Evolutionary conservation across 2,797 vertebrate species (phyloP).

Genomic region (Acropternis orthonyx): DNA sequence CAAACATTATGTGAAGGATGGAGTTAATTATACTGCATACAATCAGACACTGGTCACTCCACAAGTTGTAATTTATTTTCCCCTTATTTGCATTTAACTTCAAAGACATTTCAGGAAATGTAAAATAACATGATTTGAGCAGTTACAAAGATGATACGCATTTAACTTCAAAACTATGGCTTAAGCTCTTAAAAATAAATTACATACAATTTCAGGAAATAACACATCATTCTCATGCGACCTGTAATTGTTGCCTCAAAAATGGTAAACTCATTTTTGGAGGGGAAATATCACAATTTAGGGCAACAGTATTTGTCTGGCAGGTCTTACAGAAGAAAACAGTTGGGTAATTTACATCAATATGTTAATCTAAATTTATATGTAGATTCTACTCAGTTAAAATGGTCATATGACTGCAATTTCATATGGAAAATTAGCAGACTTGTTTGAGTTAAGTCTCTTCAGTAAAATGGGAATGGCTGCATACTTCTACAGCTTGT

Average conservation of each 20-base stretch:
- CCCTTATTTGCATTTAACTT: conserved; percentile 82
- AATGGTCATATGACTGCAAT: not conserved
- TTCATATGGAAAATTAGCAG: not conserved
- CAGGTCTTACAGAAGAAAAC: not conserved
- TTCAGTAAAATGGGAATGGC: not conserved
- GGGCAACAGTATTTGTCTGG: not conserved
- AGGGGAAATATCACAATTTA: not conserved
- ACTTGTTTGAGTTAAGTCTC: not conserved
- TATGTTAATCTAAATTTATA: not conserved
- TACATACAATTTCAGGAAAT: conserved; percentile 65
- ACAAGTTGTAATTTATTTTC: conserved; percentile 83
- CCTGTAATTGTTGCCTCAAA: conserved; percentile 40
- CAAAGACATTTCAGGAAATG: conserved; percentile 76
- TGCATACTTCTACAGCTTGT: not conserved
- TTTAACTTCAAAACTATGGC: conserved; percentile 71
- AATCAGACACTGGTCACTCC: conserved; percentile 74
- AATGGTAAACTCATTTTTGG: conserved; percentile 26
- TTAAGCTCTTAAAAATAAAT: conserved; percentile 59
- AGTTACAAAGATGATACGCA: conserved; percentile 63
- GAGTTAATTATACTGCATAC: conserved; percentile 70
- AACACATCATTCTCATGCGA: conserved; percentile 27
- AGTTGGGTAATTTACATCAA: not conserved
- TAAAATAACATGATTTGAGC: conserved; percentile 74
- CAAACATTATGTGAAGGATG: conserved; percentile 62
- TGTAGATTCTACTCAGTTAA: not conserved